Conservation (phyloP, 2,113 vertebrate species). For the Dasyprocta punctata region DNA sequence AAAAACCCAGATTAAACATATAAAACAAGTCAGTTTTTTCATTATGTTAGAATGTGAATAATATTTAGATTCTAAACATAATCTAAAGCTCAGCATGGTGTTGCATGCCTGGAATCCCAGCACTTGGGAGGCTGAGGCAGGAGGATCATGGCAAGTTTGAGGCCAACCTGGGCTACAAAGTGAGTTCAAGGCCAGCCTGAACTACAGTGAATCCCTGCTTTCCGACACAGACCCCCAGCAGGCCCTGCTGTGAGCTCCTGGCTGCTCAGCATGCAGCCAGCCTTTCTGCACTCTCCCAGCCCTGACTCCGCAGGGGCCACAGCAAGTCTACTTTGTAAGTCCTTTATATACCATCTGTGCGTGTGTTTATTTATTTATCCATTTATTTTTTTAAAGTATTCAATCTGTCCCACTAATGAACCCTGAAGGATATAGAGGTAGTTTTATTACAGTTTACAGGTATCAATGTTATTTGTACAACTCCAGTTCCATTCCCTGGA, state of each 20-base stretch:
- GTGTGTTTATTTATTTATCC: too few relatives aligned
- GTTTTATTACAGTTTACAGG: slow-evolving; percentile 10
- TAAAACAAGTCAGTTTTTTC: slow-evolving; percentile 24
- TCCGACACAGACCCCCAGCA: neutral
- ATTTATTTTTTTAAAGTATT: neutral
- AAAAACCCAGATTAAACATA: neutral
- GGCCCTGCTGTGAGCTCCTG: neutral
- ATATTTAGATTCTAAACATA: slow-evolving; percentile 20
- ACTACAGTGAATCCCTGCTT: neutral
- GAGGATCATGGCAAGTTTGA: neutral
- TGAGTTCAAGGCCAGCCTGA: too few relatives aligned
- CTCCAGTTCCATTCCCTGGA: neutral
- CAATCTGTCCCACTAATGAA: neutral
- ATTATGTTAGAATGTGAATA: neutral
- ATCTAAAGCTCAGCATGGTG: neutral
- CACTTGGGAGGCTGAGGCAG: neutral
- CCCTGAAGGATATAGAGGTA: neutral
- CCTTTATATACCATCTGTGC: too few relatives aligned
- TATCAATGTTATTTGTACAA: neutral
- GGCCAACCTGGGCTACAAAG: too few relatives aligned
- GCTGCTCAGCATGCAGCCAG: neutral
- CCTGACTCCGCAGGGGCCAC: neutral
- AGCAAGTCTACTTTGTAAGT: neutral
- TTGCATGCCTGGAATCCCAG: too few relatives aligned
- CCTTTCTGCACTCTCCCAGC: neutral